Conservation (phyloP, 2,888 invertebrate species). For the Leptothorax acervorum region DNA sequence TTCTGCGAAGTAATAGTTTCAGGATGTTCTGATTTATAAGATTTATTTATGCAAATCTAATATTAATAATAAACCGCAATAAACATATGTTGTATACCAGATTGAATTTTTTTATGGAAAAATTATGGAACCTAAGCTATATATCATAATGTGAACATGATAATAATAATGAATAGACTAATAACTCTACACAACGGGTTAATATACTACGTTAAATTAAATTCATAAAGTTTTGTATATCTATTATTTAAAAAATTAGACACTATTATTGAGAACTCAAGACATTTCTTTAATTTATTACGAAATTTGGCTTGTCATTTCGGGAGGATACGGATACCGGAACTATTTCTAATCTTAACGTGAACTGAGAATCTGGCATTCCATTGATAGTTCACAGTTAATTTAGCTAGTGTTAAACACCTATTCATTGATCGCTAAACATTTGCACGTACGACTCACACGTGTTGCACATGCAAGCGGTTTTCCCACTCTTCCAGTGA, state of each 20-base stretch:
- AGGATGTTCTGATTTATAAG: background rate
- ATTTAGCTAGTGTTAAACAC: conserved; percentile 62
- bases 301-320: background rate
- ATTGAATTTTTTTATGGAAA: background rate
- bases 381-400: background rate
- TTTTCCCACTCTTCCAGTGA: conserved; percentile 6
- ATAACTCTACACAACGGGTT: background rate
- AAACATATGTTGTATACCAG: background rate
- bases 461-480: conserved; percentile 24
- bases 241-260: background rate
- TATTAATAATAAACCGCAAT: background rate
- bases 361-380: conserved; percentile 10
- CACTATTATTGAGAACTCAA: background rate
- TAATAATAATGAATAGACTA: background rate
- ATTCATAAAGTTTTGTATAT: background rate
- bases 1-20: background rate
- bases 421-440: conserved; percentile 57
- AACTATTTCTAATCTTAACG: background rate
- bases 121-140: background rate
- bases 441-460: conserved; percentile 30
- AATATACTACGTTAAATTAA: background rate
- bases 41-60: background rate
- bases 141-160: background rate
- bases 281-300: background rate
- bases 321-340: background rate